Evolutionary conservation across 2,888 invertebrate genomes (phyloP), one percentile per base, ranked within the genome.

Genomic region (Perizoma affinitatum): DNA sequence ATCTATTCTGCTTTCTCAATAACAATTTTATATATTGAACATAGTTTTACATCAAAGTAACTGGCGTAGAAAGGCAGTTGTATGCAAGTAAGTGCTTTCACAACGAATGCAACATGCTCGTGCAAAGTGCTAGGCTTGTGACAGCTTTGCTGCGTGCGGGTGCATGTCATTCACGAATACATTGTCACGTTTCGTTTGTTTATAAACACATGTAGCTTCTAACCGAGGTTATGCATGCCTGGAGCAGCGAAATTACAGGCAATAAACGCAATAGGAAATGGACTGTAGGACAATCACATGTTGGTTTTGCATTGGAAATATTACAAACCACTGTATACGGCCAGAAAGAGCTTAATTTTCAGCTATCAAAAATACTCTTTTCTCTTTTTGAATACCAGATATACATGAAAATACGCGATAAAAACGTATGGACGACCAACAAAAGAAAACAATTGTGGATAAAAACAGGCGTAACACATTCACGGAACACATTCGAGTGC

Each of bases 161-260:
- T 22, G 22, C 22, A 3, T 73, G 75, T 72, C 76, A 77, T 80
- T 77, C 76, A 81, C 74, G 77, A 74, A 66, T 73, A 61, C 77
- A 68, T 74, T 72, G 75, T 77, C 80, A 78, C 76, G 79, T 80
- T 78, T 72, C 67, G 70, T 77, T 75, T 83, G 84, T 87, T 87
- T 85, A 81, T 86, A 86, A 87, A 87, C 86, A 78, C 60, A 65
- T 47, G 36, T 60, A 64, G 45, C 65, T 61, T 76, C 62, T 57
- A 68, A 43, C 38, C 34, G 7, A 38, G 38, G 38, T 38, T 38
- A 51, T 22, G 47, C 35, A 40, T 33, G 62, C 64, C 63, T 62
- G 66, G 62, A 70, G 66, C 63, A 65, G 62, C 61, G 59, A 49
- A 53, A 63, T 54, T 53, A 53, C 11, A 54, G 54, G 22, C 22